Evolutionary conservation across 2,888 invertebrate genomes (phyloP), one percentile per base, ranked within the genome.

Genomic region (Craniophora ligustri): DNA sequence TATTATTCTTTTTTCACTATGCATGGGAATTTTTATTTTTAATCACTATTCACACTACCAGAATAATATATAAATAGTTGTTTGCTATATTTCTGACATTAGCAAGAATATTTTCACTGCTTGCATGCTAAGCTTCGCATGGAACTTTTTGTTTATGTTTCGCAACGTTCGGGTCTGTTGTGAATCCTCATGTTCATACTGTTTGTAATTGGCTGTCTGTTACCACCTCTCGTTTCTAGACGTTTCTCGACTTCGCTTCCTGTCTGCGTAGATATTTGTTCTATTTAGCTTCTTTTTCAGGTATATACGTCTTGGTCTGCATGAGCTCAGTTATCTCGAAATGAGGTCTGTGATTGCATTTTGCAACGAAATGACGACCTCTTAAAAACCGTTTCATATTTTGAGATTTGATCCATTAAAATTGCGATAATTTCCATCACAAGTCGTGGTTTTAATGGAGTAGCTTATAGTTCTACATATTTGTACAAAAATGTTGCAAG

Each of bases 101-200:
- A 79, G 83, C 74, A 42, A 32, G 18, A 59, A 57, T 60, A 57
- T 47, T 69, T 77, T 78, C 77, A 91, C 88, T 88, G 81, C 72
- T 79, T 85, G 91, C 91, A 93, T 92, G 87, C 67, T 72, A 68
- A 56, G 78, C 79, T 80, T 60, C 72, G 77, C 82, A 78, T 81
- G 78, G 60, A 51, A 69, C 57, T 65, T 67, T 66, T 56, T 75
- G 66, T 78, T 76, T 75, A 57, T 74, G 63, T 71, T n/a, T 86
- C 85, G 78, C 89, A 88, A 88, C 82, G 75, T 72, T 78, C 77
- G 73, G 78, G 84, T 81, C 81, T 93, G 95, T 89, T 90, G 88
- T 86, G 86, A 81, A 76, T 75, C 77, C 81, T 88, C 90, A 89
- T 86, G 74, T 79, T 81, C 87, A 88, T 85, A 81, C 84, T 88